Evolutionary conservation across 2,797 vertebrate genomes (phyloP).

Genomic region (Chiloscyllium punctatum): DNA sequence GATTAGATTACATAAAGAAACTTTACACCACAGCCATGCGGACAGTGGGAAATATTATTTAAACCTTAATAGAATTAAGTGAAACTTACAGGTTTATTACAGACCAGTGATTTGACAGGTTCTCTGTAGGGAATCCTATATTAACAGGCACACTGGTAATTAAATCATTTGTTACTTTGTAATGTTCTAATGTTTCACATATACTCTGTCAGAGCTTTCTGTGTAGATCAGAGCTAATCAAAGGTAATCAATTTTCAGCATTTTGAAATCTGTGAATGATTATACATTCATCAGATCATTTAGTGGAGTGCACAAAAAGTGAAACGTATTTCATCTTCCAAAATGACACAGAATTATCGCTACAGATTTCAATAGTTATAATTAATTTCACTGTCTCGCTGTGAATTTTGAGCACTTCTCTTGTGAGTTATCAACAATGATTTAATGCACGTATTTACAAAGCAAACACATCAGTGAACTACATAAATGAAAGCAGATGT

Average conservation of each 20-base stretch:
- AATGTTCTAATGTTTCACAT: conserved; percentile 76
- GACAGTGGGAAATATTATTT: conserved; percentile 76
- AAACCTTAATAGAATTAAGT: conserved; percentile 75
- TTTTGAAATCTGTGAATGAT: conserved; percentile 79
- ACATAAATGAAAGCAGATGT: conserved; percentile 74
- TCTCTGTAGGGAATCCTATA: conserved; percentile 75
- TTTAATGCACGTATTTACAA: conserved; percentile 77
- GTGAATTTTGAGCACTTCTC: conserved; percentile 78
- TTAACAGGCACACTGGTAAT: conserved; percentile 78
- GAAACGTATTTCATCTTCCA: conserved; percentile 76
- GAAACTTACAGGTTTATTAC: conserved; percentile 74
- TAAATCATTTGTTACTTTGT: conserved; percentile 76
- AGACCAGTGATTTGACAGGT: conserved; percentile 70
- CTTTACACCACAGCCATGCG: conserved; percentile 61
- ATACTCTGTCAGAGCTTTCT: conserved; percentile 75
- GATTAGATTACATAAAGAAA: conserved; percentile 66
- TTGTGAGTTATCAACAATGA: conserved; percentile 75
- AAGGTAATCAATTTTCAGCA: conserved; percentile 80
- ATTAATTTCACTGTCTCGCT: conserved; percentile 78
- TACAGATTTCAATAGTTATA: conserved; percentile 76
- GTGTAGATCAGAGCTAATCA: conserved; percentile 76
- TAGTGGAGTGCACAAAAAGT: conserved; percentile 74
- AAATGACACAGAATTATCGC: conserved; percentile 74
- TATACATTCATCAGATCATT: conserved; percentile 81
- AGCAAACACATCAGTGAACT: conserved; percentile 74